Base-by-base conservation (phyloP, 2,888 invertebrate genomes). In the Netelia virgata region DNA sequence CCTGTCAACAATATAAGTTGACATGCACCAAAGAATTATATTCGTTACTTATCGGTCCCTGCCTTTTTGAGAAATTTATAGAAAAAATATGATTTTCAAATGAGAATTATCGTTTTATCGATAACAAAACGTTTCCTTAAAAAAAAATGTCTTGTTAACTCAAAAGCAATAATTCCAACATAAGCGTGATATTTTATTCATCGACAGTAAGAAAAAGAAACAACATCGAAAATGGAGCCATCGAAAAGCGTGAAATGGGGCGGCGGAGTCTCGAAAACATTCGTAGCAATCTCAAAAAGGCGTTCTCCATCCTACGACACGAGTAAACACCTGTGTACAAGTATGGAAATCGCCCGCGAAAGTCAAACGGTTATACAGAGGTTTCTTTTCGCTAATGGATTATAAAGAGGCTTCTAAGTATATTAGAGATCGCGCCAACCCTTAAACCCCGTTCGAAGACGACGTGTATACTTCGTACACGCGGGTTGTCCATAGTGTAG, bases 351-450 rank as follows among this genome's bases (percentile, higher is more conserved):
- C 75, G 64, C 73, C 73, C 85, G 86, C 61, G 63, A 77, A 78
- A 84, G 82, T 81, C 74, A 81, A 74, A 61, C 73, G 76, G 73
- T 69, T 81, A 86, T 81, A 87, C 88, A 88, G 87, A 69, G 91
- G 91, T 91, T 91, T 92, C 91, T 92, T 61, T 53, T 88, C 89
- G 88, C 89, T 90, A 89, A 83, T 87, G 90, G 92, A 91, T 92
- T 90, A 91, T 88, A 74, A 88, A 80, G 86, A 89, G 92, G 92
- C 92, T 91, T 92, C 91, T 90, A 91, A 91, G 91, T 90, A 90
- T 88, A 89, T 89, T 88, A 88, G 87, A 90, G 88, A 91, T 91
- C 89, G 89, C 90, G 87, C 87, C 36, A 36, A 36, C 5, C 36
- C 36, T 36, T 36, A 84, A 88, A 59, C 23, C 10, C 87, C 66